phyloP scores from a whole-genome alignment of 2,113 vertebrate genomes.

The Stictonetta naevosa region DNA sequence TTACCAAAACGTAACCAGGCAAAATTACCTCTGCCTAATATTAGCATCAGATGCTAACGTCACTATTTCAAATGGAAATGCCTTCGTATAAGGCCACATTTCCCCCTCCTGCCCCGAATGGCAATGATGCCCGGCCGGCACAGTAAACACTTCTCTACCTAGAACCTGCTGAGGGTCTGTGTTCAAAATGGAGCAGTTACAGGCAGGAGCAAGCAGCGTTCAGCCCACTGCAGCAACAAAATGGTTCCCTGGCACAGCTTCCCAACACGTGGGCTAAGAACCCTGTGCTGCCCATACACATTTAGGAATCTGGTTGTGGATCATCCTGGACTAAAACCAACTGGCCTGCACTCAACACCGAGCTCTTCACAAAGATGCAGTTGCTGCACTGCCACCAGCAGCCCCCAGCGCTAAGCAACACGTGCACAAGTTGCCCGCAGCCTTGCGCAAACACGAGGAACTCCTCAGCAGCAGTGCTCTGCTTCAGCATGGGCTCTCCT shows the following conservation, averaged over 20 bases:
- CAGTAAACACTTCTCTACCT: neutral
- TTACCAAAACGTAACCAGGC: neutral
- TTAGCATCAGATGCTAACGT: rapidly evolving
- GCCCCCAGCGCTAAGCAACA: neutral
- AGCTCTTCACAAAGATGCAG: neutral
- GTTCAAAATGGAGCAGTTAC: neutral
- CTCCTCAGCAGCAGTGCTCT: neutral
- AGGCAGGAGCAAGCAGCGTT: neutral
- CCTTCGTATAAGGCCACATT: neutral
- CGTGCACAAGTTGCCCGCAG: rapidly evolving
- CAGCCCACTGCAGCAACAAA: neutral
- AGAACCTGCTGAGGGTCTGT: rapidly evolving
- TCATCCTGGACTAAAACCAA: neutral
- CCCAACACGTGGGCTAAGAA: neutral
- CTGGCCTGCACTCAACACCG: neutral
- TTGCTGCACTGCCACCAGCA: neutral
- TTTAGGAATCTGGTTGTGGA: neutral
- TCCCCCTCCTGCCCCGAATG: neutral
- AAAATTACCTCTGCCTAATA: neutral
- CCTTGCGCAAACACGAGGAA: neutral
- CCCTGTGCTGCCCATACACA: neutral
- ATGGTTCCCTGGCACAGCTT: neutral
- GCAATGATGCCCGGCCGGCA: neutral
- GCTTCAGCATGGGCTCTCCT: neutral
- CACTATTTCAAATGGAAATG: neutral